A percentile compares a stretch with the other conserved stretches of the same genome.
Conservation (phyloP, 2,888 invertebrate genomes). For the Volucella inanis region DNA sequence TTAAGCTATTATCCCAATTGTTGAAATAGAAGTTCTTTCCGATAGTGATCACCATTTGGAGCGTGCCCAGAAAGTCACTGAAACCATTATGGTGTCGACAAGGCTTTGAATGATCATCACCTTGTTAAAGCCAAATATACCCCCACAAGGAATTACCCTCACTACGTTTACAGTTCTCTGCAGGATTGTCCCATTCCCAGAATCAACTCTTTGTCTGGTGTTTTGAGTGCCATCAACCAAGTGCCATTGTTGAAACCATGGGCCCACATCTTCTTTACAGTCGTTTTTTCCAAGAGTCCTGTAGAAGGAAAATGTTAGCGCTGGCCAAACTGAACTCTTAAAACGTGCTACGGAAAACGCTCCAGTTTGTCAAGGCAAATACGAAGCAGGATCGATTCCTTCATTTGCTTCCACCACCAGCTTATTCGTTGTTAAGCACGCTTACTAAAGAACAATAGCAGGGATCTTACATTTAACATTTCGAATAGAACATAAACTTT, state of each 20-base stretch:
- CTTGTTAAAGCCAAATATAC: constrained; percentile 99
- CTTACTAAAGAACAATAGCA: constrained; percentile 86
- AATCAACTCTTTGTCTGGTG: constrained; percentile 98
- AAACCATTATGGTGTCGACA: constrained; percentile 96
- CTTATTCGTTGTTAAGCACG: constrained; percentile 92
- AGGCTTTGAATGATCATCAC: constrained; percentile 98
- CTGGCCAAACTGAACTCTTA: constrained; percentile 94
- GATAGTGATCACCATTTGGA: constrained; percentile 98
- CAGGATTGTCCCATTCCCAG: constrained; percentile 97
- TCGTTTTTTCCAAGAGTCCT: constrained; percentile 98
- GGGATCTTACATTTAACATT: not conserved
- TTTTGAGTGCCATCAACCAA: constrained; percentile 98
- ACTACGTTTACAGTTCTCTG: constrained; percentile 97
- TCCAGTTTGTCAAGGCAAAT: constrained; percentile 90
- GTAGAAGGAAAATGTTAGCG: constrained; percentile 92
- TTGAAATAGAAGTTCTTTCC: constrained; percentile 98
- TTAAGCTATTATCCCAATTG: constrained; percentile 98
- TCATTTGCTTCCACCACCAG: constrained; percentile 89
- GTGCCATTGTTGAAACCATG: constrained; percentile 94
- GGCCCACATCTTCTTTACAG: constrained; percentile 99
- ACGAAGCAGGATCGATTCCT: constrained; percentile 89
- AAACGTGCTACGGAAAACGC: constrained; percentile 97
- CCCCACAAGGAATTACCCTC: constrained; percentile 93
- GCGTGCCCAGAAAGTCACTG: constrained; percentile 96
- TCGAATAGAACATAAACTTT: constrained; percentile 2